phyloP scores from a whole-genome alignment of 2,888 invertebrate genomes.

The Microplitis deprimator region DNA sequence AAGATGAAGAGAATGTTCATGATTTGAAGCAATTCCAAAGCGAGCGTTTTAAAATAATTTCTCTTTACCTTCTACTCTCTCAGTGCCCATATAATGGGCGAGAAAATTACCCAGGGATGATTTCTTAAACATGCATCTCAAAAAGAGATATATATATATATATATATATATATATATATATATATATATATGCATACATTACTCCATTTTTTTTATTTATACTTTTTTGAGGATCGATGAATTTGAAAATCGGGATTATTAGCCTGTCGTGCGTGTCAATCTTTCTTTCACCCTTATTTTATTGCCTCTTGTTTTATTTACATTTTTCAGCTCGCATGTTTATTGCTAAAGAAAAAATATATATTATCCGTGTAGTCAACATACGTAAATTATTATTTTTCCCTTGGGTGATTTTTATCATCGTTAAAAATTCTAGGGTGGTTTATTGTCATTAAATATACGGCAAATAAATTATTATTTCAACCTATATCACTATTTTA shows the following conservation, averaged over 20 bases:
- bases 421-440: constrained; percentile 3
- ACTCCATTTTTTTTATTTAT: neutral
- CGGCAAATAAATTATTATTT: neutral
- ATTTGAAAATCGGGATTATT: constrained; percentile 40
- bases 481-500: neutral
- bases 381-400: constrained; percentile 33
- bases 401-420: constrained; percentile 13
- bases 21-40: constrained; percentile 20
- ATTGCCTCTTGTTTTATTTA: constrained; percentile 3
- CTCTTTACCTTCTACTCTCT: neutral
- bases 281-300: constrained; percentile 7
- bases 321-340: constrained; percentile 19
- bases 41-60: constrained; percentile 7
- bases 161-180: constrained; percentile 6
- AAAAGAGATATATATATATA: neutral
- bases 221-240: neutral
- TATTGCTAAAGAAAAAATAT: constrained; percentile 25
- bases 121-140: constrained; percentile 29
- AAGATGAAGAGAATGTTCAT: neutral
- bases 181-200: neutral
- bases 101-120: constrained; percentile 37
- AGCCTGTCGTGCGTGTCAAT: constrained; percentile 41
- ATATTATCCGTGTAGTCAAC: constrained; percentile 26
- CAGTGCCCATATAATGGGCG: constrained; percentile 27
- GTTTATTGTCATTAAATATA: neutral